These are phyloP conservation scores for Goniozus legneri DNA, from an alignment of 1,140 invertebrate genomes.

Conservation along the genomic window DNA sequence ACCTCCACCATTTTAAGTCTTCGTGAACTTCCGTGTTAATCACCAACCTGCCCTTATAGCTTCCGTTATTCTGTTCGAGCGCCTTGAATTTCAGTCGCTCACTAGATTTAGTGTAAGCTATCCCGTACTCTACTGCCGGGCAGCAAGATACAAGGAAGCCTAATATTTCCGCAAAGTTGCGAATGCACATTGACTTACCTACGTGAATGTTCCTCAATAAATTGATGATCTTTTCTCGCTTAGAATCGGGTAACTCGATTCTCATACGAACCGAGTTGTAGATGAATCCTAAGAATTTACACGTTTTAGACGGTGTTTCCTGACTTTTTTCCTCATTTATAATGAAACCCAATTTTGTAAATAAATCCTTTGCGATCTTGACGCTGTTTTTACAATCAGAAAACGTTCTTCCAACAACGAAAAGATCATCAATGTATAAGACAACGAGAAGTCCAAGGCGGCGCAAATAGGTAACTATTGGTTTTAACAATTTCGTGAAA, in stretches of 20 bases:
- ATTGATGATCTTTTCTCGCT: not conserved
- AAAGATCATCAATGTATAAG: not conserved
- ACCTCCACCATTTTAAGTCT: not conserved
- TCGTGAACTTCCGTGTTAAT: not conserved
- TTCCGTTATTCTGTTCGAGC: not conserved
- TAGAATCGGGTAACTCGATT: not conserved
- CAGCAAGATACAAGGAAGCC: conserved; percentile 1
- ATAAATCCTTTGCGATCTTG: too few relatives aligned
- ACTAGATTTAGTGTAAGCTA: not conserved
- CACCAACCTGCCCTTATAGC: not conserved
- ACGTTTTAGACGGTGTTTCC: not conserved
- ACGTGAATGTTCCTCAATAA: not conserved
- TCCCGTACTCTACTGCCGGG: not conserved
- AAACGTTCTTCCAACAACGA: not conserved
- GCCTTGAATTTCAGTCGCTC: conserved; percentile 3
- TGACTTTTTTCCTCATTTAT: conserved; percentile 2
- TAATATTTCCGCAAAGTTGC: not conserved
- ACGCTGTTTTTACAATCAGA: not conserved
- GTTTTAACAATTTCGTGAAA: conserved; percentile 23
- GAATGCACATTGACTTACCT: not conserved
- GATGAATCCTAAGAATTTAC: conserved; percentile 2
- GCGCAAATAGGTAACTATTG: conserved; percentile 1
- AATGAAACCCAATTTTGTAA: too few relatives aligned
- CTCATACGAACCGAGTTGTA: conserved; percentile 1
- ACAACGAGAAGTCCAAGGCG: too few relatives aligned